Evolutionary conservation across 2,113 vertebrate species (phyloP), one percentile per base, ranked within the genome.

Genomic region (Rostratula benghalensis): DNA sequence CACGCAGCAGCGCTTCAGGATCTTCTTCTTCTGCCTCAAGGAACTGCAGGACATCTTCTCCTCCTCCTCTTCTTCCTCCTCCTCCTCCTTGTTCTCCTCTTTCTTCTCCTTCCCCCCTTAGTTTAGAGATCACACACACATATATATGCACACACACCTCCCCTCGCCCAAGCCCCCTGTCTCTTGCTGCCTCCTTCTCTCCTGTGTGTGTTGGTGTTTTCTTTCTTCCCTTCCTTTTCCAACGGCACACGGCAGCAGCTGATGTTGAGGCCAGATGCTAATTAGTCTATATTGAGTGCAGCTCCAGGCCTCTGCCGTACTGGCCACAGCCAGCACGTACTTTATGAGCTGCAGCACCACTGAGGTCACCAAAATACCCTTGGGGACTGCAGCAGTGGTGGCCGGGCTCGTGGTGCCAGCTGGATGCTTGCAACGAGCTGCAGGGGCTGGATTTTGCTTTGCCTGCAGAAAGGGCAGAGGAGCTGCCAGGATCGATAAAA

Each of bases 391-490:
- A 41, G 13, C 13, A 18, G 30, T 0, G 3, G 23, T 24, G 24
- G 37, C 33, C 0, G 1, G 41, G n/a, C 24, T 69, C 1, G 0
- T 50, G 33, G 41, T 43, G 35, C 25, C 0, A 0, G 10, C 45
- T 19, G 53, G 59, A 50, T 9, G 3, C 39, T 37, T 23, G 21
- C 13, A 68, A 9, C 6, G 6, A n/a, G 9, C 45, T 37, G 31
- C 15, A 6, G 5, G 11, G 6, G 7, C 6, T 39, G 60, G 7
- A 13, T 56, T 78, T 27, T 61, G 9, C 54, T 67, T 54, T 5
- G 8, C 21, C 73, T 37, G 13, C 2, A 1, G 28, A 74, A 74
- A 48, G 10, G 45, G 23, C 30, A 15, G 16, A 57, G 11, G 48
- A 83, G 14, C 25, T 11, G 0, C 33, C 24, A 25, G 25, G n/a